Percentiles rank a stretch among this genome's conserved stretches.
Evolutionary conservation across 2,113 vertebrate species (phyloP).

Genomic region (Emydocephalus ijimae): DNA sequence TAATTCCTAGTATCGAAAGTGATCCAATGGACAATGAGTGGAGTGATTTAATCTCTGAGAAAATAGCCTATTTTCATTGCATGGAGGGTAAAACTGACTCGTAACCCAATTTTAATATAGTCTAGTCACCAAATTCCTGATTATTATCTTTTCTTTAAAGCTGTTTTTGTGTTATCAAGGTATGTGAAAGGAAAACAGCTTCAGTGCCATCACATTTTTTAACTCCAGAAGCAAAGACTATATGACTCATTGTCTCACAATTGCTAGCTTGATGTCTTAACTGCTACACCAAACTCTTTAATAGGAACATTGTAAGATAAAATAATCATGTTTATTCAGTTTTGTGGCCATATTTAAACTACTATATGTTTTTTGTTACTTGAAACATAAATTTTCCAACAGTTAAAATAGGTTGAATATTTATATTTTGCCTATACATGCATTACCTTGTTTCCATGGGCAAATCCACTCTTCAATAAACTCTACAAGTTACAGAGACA

Average conservation of each 20-base stretch:
- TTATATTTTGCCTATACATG: not conserved
- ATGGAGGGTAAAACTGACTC: not conserved
- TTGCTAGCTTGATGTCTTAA: not conserved
- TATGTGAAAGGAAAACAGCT: not conserved
- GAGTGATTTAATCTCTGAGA: not conserved
- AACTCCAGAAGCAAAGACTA: not conserved
- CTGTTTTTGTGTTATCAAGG: not conserved
- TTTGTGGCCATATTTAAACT: not conserved
- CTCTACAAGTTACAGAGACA: not conserved
- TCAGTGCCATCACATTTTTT: not conserved
- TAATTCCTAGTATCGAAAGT: not conserved
- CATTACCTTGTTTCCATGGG: not conserved
- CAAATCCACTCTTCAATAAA: conserved; percentile 8
- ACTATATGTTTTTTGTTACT: not conserved
- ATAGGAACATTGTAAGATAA: not conserved
- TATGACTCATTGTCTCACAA: not conserved
- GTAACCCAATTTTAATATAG: not conserved
- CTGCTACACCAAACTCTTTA: not conserved
- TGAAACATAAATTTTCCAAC: not conserved
- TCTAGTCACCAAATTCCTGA: not conserved
- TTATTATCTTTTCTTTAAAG: not conserved
- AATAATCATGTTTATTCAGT: not conserved
- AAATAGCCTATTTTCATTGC: not conserved
- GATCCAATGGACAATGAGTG: not conserved
- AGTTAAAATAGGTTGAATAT: not conserved